Conservation (phyloP, 2,113 vertebrate species). For the Mobula hypostoma region DNA sequence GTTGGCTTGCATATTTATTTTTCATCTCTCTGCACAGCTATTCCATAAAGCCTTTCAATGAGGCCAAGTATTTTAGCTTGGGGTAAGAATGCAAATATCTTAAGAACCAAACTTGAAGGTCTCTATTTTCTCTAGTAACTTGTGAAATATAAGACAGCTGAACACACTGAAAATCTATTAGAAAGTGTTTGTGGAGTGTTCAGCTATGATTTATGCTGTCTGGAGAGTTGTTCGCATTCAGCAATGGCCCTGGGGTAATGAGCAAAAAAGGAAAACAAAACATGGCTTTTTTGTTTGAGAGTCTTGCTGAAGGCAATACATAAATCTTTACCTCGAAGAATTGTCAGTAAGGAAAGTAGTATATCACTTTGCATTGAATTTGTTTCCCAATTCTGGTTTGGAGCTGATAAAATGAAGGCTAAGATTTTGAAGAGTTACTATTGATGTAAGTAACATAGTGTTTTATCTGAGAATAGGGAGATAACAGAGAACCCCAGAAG, state of each 20-base stretch:
- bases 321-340: not conserved
- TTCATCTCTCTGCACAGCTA: not conserved
- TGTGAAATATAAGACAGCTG: not conserved
- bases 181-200: not conserved
- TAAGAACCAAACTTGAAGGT: not conserved
- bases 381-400: not conserved
- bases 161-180: not conserved
- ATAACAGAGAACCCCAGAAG: not conserved
- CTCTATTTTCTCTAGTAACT: not conserved
- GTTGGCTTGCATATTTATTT: not conserved
- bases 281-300: not conserved
- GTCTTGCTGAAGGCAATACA: not conserved
- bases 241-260: slow-evolving; percentile 6
- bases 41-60: not conserved
- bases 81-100: not conserved
- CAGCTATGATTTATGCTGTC: not conserved
- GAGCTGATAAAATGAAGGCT: not conserved
- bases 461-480: not conserved
- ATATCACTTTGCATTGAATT: not conserved
- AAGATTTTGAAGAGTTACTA: not conserved
- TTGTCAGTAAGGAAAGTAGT: not conserved
- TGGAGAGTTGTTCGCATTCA: slow-evolving; percentile 3
- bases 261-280: slow-evolving; percentile 1
- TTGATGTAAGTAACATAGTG: not conserved
- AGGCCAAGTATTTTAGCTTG: slow-evolving; percentile 10